phyloP scores from a whole-genome alignment of 2,113 vertebrate genomes.

The Ahaetulla prasina region DNA sequence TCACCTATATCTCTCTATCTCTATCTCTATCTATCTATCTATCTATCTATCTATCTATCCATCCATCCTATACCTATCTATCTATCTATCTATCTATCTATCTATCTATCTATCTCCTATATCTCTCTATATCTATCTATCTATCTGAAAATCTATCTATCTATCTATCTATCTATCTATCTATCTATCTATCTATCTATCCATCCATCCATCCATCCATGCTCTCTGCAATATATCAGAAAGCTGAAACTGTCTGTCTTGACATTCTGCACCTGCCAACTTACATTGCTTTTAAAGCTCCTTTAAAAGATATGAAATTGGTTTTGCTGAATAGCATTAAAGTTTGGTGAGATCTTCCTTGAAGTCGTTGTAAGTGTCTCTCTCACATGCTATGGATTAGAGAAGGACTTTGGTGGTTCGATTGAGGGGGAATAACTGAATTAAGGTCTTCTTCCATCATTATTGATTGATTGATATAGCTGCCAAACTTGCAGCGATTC shows the following conservation, averaged over 20 bases:
- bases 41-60: no score
- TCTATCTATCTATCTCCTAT: no score
- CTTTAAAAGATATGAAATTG: background rate
- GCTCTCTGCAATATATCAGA: conserved; percentile 11
- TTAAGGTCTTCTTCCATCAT: background rate
- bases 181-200: background rate
- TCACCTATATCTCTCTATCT: no score
- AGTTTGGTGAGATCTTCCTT: background rate
- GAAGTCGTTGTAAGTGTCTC: background rate
- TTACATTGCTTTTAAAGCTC: background rate
- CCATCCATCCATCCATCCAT: background rate
- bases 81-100: no score
- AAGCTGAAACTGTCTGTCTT: conserved; percentile 10
- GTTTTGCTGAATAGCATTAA: background rate
- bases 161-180: background rate
- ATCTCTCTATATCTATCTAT: no score
- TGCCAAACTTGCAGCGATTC: background rate
- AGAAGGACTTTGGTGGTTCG: background rate
- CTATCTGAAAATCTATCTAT: background rate
- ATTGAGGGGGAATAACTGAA: background rate
- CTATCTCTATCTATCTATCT: no score
- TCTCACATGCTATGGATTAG: background rate
- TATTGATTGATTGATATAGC: background rate
- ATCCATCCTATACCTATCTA: no score
- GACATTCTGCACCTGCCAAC: conserved; percentile 1